Conservation (phyloP, 1,140 invertebrate genomes). For the Liolophura sinensis region DNA sequence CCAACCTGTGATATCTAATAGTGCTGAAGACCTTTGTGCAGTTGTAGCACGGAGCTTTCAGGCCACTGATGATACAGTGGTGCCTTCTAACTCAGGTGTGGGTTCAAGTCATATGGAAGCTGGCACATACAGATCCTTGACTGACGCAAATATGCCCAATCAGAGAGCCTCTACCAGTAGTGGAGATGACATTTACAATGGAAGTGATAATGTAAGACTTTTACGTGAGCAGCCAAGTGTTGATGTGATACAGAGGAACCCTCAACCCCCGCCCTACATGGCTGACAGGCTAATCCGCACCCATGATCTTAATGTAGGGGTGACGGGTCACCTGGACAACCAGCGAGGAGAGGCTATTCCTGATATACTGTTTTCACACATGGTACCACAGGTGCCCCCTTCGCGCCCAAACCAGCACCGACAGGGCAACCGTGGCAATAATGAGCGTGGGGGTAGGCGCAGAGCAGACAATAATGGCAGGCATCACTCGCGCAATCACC, state of each 20-base stretch:
- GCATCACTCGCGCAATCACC: constrained; percentile 16
- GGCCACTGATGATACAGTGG: no score
- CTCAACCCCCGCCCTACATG: no score
- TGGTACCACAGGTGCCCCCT: constrained; percentile 58
- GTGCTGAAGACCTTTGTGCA: constrained; percentile 6
- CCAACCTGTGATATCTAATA: constrained; percentile 6
- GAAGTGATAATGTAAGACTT: no score
- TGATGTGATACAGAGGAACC: no score
- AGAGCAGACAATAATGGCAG: constrained; percentile 9
- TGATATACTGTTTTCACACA: constrained; percentile 62
- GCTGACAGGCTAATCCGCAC: constrained; percentile 24
- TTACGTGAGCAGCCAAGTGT: no score
- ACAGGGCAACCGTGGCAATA: constrained; percentile 13
- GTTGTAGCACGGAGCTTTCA: no score
- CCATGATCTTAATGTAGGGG: constrained; percentile 31
- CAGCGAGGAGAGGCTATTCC: constrained; percentile 51
- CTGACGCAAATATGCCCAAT: no score
- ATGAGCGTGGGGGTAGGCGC: constrained; percentile 6
- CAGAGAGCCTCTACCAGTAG: no score
- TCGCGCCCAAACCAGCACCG: constrained; percentile 45
- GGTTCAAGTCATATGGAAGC: no score
- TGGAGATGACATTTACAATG: no score
- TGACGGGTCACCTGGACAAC: constrained; percentile 14
- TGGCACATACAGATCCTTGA: no score
- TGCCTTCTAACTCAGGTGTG: no score